Evolutionary conservation across 1,140 invertebrate species (phyloP), one percentile per base, ranked within the genome.

Genomic region (Sitodiplosis mosellana): DNA sequence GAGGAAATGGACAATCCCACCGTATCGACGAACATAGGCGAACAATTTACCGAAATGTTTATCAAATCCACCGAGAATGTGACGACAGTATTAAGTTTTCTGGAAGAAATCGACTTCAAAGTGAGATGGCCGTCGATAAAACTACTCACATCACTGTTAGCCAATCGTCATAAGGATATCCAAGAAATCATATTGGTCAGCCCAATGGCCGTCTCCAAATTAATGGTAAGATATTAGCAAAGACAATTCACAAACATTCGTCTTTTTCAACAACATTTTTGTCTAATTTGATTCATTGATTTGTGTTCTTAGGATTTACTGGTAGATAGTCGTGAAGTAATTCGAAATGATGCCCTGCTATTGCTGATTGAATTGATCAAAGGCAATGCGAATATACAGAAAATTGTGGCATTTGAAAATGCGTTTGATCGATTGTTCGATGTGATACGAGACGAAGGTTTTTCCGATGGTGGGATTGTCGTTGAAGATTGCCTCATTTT

Each of bases 321-420:
- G 12, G 77, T 78, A 20, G 95, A 99, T 55, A 87, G 78, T 49
- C 73, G 93, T 59, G 95, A 99, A 77, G 85, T 98, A 5, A 88
- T 99, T 37, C 70, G 95, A 51, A 99, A 99, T 68, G 90, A 97
- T 70, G 87, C 88, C 2, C 67, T 99, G 12, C 66, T 99, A 5
- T 67, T 99, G n/a, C 69, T 99, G 0, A 88, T 87, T 52, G 83
- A 93, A 59, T 67, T 99, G 44, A 97, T 92, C 0, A 91, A 91
- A 69, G 81, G 82, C 6, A 98, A 99, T 72, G 85, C 90, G 0
- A 96, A 96, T 64, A 93, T 99, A 55, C 96, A 99, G 65, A 99
- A 99, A 70, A 97, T 99, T 58, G 91, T 99, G 4, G 95, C 93
- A 0, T 99, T 98, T 70, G 93, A 99, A 70, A 98, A 96, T 71